Base-by-base conservation (phyloP, 2,113 vertebrate genomes). In the Aspiorhynchus laticeps region DNA sequence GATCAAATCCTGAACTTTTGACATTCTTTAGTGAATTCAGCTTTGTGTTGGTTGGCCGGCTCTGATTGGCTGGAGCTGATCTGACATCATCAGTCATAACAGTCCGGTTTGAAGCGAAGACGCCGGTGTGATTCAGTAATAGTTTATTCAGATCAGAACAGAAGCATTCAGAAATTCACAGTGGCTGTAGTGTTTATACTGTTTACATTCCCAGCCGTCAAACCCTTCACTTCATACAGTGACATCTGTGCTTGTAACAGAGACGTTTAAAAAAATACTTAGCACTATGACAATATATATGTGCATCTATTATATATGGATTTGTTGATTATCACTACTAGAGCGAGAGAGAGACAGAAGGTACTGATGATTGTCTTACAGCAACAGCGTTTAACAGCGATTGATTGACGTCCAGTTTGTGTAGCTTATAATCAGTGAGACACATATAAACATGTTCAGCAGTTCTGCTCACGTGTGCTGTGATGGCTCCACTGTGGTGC, bases 361-460 rank as follows among this genome's bases (percentile, higher is more conserved):
- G 17, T 41, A 9, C 2, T 2, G 53, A 56, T 91, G 94, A 94
- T 94, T 95, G 94, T 94, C 93, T 85, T 91, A 90, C 84, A 91
- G 91, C 91, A 91, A 76, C 87, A 85, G 76, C 79, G 83, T 51
- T 88, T 59, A 19, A 59, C 56, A 75, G 28, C 88, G 48, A 0
- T 5, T 83, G 28, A 84, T 77, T 88, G 56, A 12, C 19, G 2
- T 12, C 56, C 63, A 83, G 28, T 90, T 6, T 26, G 59, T 17
- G 59, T 28, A 90, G 79, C 21, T 80, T 61, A 80, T 80, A 14
- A 63, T 63, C 78, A 26, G 33, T 51, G 51, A 43, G 36, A 14
- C 0, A 3, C 71, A 73, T 21, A 38, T 38, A 77, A 9, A 63
- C 11, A 3, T 31, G 21, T 8, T 26, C 65, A 69, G 65, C 65